These are phyloP conservation scores for Chelon auratus DNA, from an alignment of 2,797 vertebrate species.

Conservation along the genomic window DNA sequence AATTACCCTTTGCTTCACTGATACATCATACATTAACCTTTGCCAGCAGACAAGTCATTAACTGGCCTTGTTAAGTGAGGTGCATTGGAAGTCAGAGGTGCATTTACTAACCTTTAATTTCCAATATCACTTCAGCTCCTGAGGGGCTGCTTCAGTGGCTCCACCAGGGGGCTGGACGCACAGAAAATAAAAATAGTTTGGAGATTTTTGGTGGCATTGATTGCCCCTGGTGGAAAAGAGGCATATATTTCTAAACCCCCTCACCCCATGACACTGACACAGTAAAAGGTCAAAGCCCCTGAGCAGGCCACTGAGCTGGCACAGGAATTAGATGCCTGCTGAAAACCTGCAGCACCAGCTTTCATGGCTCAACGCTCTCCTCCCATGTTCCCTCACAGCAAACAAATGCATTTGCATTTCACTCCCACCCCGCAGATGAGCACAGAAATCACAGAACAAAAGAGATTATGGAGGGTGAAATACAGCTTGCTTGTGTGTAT, in stretches of 20 bases:
- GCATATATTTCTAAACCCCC: slow-evolving; percentile 43
- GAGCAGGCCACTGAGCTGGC: slow-evolving; percentile 50
- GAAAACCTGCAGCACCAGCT: slow-evolving; percentile 58
- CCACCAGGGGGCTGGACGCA: slow-evolving; percentile 13
- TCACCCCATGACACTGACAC: slow-evolving; percentile 54
- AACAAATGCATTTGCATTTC: slow-evolving; percentile 77
- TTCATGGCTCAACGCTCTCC: slow-evolving; percentile 68
- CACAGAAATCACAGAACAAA: slow-evolving; percentile 58
- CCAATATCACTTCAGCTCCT: slow-evolving; percentile 25
- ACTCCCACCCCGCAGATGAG: slow-evolving; percentile 57
- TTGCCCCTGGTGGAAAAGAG: slow-evolving; percentile 21
- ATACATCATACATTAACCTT: slow-evolving; percentile 82
- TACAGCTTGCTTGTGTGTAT: slow-evolving; percentile 12
- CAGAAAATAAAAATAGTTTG: slow-evolving; percentile 41
- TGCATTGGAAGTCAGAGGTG: slow-evolving; percentile 60
- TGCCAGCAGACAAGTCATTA: slow-evolving; percentile 78
- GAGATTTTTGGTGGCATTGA: slow-evolving; percentile 25
- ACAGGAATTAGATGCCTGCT: slow-evolving; percentile 60
- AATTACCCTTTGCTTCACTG: slow-evolving; percentile 76
- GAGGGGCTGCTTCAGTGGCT: slow-evolving; percentile 16
- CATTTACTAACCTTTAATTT: slow-evolving; percentile 59
- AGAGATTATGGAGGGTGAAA: slow-evolving; percentile 49
- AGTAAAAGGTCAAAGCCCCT: slow-evolving; percentile 75
- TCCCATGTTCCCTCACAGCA: slow-evolving; percentile 58
- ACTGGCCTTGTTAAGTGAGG: slow-evolving; percentile 74